These are phyloP conservation scores for Acleris cristana DNA, from an alignment of 2,888 invertebrate genomes.

Conservation along the genomic window DNA sequence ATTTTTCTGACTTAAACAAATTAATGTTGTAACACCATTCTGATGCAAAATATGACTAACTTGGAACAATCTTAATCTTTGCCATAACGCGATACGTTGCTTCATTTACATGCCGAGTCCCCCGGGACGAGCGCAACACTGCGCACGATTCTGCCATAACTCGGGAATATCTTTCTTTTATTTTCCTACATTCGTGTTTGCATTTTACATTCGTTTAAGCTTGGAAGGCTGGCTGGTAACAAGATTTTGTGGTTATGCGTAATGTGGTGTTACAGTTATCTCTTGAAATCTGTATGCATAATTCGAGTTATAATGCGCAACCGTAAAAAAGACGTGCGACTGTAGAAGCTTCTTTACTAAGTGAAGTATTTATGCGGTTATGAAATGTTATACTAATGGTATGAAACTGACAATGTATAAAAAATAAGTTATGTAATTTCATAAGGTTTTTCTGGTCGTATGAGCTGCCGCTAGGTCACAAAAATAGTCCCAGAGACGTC, in stretches of 20 bases:
- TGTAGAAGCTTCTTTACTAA: neutral
- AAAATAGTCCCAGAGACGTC: no score
- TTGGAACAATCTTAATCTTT: slow-evolving; percentile 44
- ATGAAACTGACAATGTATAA: no score
- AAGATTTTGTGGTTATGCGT: slow-evolving; percentile 41
- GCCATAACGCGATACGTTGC: slow-evolving; percentile 55
- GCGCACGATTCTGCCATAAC: slow-evolving; percentile 57
- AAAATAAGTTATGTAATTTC: no score
- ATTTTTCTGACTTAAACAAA: no score
- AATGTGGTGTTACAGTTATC: slow-evolving; percentile 15
- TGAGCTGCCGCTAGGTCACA: no score
- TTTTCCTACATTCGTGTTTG: slow-evolving; percentile 46
- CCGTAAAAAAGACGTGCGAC: neutral
- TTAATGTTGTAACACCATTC: slow-evolving; percentile 16
- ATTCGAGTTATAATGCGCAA: neutral
- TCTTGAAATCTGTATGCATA: slow-evolving; percentile 1
- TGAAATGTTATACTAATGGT: no score
- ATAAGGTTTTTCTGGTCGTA: no score
- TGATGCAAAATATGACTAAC: slow-evolving; percentile 38
- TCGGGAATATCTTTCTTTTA: slow-evolving; percentile 49
- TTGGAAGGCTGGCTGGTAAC: slow-evolving; percentile 41
- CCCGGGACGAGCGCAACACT: slow-evolving; percentile 42
- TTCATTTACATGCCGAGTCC: slow-evolving; percentile 57
- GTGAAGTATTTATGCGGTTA: neutral
- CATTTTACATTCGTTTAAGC: slow-evolving; percentile 44